Base-by-base conservation (phyloP, 2,797 vertebrate genomes). In the Spinus pinus region DNA sequence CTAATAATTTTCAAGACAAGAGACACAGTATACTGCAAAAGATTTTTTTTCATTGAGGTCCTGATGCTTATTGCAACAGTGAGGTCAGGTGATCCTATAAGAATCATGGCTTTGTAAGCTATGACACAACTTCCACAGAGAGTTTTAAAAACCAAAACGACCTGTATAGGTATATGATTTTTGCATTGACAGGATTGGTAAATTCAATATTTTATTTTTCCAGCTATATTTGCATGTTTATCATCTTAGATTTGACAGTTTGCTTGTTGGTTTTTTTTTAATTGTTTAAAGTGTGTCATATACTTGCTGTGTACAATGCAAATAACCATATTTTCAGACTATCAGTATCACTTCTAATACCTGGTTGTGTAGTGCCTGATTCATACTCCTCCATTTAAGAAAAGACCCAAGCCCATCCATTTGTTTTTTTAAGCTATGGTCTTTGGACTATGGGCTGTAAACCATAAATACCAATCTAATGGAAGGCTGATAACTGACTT, bases 391-490 rank as follows among this genome's bases (percentile, higher is more conserved):
- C 15, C 7, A 27, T 75, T 73, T 31, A 20, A 49, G 30, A 49
- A 56, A 61, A 66, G 19, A 1, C 7, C 6, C 28, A 61, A 31
- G 6, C 16, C 14, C 67, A 8, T 50, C 9, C 2, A 6, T 2
- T 30, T n/a, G 39, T 41, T 53, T 51, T 65, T 30, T 62, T 17
- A 2, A 49, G 27, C 20, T 71, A 0, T 39, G 9, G 4, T 74
- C 35, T 88, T 80, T 24, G 21, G n/a, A 12, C 17, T 3, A 0
- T 31, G 39, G 15, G 15, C 15, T n/a, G 0, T 53, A 42, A 64
- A 33, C 35, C 9, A 7, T n/a, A 67, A 56, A 21, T 39, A 20
- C 10, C 0, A 0, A 41, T 47, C 28, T 44, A 42, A 31, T 72
- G 41, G 35, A 66, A 81, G 22, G 16, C 16, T 65, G 3, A 39